Percentiles rank a stretch among this genome's conserved stretches.
phyloP scores from a whole-genome alignment of 35 echinoderm and acorn worm species.

The Anneissia japonica region DNA sequence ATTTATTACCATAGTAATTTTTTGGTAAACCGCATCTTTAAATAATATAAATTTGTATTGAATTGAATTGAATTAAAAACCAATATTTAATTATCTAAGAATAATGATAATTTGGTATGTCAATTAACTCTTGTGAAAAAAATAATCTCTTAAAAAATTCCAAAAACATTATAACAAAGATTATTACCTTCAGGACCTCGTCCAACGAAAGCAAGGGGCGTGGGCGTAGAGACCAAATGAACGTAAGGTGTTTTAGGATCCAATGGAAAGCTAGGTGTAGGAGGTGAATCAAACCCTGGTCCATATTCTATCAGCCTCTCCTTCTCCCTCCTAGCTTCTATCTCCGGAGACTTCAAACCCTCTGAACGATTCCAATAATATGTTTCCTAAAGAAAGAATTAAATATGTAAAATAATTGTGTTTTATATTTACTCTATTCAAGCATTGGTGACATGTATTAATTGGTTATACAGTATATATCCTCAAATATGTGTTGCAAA shows the following conservation, averaged over 20 bases:
- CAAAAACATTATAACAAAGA: neutral
- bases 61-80: too few relatives aligned
- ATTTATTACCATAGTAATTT: too few relatives aligned
- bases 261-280: constrained; percentile 83
- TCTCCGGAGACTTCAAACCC: constrained; percentile 55
- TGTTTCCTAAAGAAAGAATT: constrained; percentile 50
- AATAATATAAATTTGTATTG: too few relatives aligned
- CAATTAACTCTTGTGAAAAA: neutral
- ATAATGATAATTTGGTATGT: neutral
- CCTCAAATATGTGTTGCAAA: too few relatives aligned
- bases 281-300: neutral
- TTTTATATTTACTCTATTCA: too few relatives aligned
- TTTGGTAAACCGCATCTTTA: too few relatives aligned
- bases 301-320: constrained; percentile 8
- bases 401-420: too few relatives aligned
- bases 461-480: too few relatives aligned
- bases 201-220: constrained; percentile 55
- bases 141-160: neutral
- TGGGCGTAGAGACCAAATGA: constrained; percentile 72
- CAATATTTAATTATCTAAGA: neutral
- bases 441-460: too few relatives aligned
- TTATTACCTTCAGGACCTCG: constrained; percentile 67
- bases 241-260: constrained; percentile 62
- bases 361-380: constrained; percentile 66
- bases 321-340: constrained; percentile 5